phyloP scores from a whole-genome alignment of 2,888 invertebrate genomes.

The Drosophila longiperda region DNA sequence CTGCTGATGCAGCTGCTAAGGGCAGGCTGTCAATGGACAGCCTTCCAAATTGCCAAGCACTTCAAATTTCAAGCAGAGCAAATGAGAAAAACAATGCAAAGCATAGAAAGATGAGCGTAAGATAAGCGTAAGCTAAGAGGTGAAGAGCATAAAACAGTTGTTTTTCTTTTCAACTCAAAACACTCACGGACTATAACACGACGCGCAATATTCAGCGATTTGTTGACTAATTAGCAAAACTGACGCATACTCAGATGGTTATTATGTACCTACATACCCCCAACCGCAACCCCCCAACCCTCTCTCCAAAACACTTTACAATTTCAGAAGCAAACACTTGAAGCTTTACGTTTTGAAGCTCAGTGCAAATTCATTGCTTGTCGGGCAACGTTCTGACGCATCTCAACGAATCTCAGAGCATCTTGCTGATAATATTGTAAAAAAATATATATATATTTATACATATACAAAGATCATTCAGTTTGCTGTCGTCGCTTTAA shows the following conservation, averaged over 20 bases:
- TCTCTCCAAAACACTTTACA: not conserved
- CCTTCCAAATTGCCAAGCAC: conserved; percentile 64
- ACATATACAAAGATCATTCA: not conserved
- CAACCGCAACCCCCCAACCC: not conserved
- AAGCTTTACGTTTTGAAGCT: conserved; percentile 28
- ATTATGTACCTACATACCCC: not conserved
- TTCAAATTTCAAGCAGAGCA: conserved; percentile 45
- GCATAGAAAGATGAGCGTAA: not conserved
- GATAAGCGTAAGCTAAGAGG: not conserved
- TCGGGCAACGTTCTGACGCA: conserved; percentile 18
- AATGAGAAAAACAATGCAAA: conserved; percentile 30
- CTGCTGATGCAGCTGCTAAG: conserved; percentile 15
- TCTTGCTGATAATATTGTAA: not conserved
- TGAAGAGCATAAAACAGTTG: conserved; percentile 18
- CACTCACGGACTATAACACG: conserved; percentile 12
- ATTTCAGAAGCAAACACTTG: conserved; percentile 10
- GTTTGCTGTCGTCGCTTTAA: conserved; percentile 7
- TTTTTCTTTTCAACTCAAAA: conserved; percentile 40
- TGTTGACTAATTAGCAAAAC: conserved; percentile 69
- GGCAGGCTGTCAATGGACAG: conserved; percentile 61
- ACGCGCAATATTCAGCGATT: conserved; percentile 25
- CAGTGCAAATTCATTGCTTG: conserved; percentile 44
- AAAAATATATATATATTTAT: not conserved
- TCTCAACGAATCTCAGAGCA: conserved; percentile 14
- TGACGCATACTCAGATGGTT: conserved; percentile 46